Evolutionary conservation across 2,113 vertebrate species (phyloP).

Genomic region (Erythrolamprus reginae): DNA sequence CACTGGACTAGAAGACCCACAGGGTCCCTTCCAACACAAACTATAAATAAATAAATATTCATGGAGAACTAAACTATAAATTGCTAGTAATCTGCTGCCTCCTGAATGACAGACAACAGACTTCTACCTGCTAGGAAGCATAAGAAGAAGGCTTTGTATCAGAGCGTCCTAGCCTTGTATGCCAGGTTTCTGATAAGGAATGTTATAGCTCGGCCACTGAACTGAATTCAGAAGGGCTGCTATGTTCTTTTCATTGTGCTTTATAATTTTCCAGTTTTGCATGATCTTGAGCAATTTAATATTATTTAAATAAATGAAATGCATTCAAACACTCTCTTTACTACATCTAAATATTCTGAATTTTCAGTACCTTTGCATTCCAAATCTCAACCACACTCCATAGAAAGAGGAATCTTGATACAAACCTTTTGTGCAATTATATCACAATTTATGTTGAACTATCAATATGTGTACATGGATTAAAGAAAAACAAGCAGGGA

Average conservation of each 20-base stretch:
- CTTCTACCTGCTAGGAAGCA: not conserved
- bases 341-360: not conserved
- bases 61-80: not conserved
- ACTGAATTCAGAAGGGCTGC: not conserved
- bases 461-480: not conserved
- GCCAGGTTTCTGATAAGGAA: not conserved
- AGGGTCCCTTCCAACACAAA: no score
- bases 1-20: no score
- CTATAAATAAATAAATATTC: no score
- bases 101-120: not conserved
- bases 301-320: not conserved
- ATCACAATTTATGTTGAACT: not conserved
- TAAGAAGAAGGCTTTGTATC: not conserved
- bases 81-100: not conserved
- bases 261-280: not conserved
- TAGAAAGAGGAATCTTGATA: not conserved
- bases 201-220: not conserved
- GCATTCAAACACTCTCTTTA: not conserved
- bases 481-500: not conserved
- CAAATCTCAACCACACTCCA: not conserved
- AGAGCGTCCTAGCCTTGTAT: not conserved
- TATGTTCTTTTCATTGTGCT: not conserved
- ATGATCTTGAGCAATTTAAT: not conserved
- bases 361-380: not conserved
- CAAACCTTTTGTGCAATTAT: not conserved